Conservation (phyloP, 2,797 vertebrate genomes). For the Dermochelys coriacea region DNA sequence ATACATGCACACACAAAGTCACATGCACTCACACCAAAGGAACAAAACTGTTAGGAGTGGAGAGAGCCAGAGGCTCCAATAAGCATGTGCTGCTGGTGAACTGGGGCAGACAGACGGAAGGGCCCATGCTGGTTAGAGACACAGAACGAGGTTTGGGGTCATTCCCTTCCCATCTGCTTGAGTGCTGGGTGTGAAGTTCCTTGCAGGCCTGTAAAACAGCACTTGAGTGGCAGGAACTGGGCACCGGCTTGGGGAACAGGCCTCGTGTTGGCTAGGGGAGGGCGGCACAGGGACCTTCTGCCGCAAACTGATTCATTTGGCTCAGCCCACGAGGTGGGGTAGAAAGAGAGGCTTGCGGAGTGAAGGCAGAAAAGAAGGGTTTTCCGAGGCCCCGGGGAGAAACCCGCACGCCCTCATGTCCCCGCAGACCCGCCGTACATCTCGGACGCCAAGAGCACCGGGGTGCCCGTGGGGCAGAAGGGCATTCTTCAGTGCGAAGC, state of each 20-base stretch:
- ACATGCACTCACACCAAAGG: not conserved
- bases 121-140: fast-evolving
- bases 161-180: not conserved
- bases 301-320: not conserved
- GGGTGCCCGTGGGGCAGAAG: slow-evolving; percentile 94
- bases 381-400: fast-evolving
- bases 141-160: fast-evolving
- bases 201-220: not conserved
- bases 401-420: not conserved
- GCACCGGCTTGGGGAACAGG: fast-evolving
- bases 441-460: slow-evolving; percentile 90
- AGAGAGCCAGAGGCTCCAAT: not conserved
- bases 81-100: not conserved
- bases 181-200: not conserved
- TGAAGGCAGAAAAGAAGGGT: not conserved
- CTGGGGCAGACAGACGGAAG: not conserved
- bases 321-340: not conserved
- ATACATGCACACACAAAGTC: not conserved
- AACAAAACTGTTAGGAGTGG: not conserved
- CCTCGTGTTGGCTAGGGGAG: not conserved
- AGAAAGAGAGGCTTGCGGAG: not conserved
- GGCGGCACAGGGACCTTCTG: not conserved
- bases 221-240: not conserved
- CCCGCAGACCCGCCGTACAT: slow-evolving; percentile 93
- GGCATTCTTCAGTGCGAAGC: slow-evolving; percentile 95